A percentile compares a stretch with the other conserved stretches of the same genome.
phyloP scores from a whole-genome alignment of 2,888 invertebrate species.

The Odontothrips loti region DNA sequence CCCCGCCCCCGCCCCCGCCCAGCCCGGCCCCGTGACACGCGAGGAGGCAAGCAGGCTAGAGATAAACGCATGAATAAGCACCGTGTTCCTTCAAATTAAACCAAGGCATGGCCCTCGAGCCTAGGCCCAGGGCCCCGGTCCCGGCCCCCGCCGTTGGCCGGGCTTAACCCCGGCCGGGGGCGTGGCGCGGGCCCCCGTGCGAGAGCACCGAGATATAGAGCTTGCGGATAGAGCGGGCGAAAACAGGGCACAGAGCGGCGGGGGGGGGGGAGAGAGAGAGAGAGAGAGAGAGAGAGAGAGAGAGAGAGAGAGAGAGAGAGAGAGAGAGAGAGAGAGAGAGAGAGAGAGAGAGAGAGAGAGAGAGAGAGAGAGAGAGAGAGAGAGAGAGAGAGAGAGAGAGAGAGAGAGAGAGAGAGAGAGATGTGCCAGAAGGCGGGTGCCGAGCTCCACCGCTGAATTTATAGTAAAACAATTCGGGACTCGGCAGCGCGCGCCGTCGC shows the following conservation, averaged over 20 bases:
- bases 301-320: too few relatives aligned
- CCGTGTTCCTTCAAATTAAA: constrained; percentile 22
- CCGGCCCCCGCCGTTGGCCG: neutral
- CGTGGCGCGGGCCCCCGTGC: neutral
- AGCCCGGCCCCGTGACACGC: neutral
- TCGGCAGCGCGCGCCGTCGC: too few relatives aligned
- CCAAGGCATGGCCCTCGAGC: neutral
- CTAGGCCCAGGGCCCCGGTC: neutral
- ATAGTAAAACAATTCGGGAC: too few relatives aligned
- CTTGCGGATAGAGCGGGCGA: neutral
- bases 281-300: too few relatives aligned
- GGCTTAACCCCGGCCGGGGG: neutral
- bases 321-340: too few relatives aligned
- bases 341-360: too few relatives aligned
- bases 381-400: too few relatives aligned
- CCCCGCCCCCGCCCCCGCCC: neutral
- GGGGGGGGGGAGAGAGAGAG: neutral
- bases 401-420: too few relatives aligned
- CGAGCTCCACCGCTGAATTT: too few relatives aligned
- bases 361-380: too few relatives aligned
- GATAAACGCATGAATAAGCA: constrained; percentile 22
- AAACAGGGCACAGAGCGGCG: neutral
- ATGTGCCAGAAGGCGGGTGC: too few relatives aligned
- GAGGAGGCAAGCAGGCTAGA: neutral
- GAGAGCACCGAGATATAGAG: neutral